Evolutionary conservation across 2,113 vertebrate species (phyloP).

Genomic region (Notothenia coriiceps): DNA sequence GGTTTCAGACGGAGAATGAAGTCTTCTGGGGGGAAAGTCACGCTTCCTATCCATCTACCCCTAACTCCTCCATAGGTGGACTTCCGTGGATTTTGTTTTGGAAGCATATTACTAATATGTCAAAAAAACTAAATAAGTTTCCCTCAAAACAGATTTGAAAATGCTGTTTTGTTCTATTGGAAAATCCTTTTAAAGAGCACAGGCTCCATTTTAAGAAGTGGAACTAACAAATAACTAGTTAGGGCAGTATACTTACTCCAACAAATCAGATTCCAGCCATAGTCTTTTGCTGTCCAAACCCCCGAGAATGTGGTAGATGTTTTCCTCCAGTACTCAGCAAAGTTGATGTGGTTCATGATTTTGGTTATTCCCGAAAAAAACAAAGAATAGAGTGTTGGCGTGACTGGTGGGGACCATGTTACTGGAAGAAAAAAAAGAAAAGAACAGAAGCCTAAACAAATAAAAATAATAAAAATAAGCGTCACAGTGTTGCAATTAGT

Average conservation of each 20-base stretch:
- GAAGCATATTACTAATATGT: too few relatives aligned
- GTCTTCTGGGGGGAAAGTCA: too few relatives aligned
- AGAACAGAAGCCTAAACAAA: background rate
- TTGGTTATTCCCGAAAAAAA: background rate
- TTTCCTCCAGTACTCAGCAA: background rate
- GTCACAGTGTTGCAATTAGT: background rate
- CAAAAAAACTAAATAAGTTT: too few relatives aligned
- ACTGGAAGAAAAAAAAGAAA: background rate
- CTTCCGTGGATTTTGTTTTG: too few relatives aligned
- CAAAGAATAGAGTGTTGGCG: background rate
- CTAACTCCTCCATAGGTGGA: too few relatives aligned
- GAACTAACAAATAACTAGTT: background rate
- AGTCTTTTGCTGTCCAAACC: background rate
- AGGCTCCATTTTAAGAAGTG: background rate
- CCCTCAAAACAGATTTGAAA: too few relatives aligned
- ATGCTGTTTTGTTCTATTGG: too few relatives aligned
- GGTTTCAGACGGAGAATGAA: too few relatives aligned
- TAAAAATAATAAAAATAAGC: too few relatives aligned
- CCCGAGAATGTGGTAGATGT: background rate
- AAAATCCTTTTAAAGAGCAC: too few relatives aligned
- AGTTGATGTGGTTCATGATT: background rate
- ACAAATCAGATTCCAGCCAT: background rate
- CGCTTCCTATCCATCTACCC: too few relatives aligned
- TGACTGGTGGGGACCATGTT: background rate
- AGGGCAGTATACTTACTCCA: background rate